These are phyloP conservation scores for Drosophila rhopaloa DNA, from an alignment of 1,140 invertebrate genomes.

Conservation along the genomic window DNA sequence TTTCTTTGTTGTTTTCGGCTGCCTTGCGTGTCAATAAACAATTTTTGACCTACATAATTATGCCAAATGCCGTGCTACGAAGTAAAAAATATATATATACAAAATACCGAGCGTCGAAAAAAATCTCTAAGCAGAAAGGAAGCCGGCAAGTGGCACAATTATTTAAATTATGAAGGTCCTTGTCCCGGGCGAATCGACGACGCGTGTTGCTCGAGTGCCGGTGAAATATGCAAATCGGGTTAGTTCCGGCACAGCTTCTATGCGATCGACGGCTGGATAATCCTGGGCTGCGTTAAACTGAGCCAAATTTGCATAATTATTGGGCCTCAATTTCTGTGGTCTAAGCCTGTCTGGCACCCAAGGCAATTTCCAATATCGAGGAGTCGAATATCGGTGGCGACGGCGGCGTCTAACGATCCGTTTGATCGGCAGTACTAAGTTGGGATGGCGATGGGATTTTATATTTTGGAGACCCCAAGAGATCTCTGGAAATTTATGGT, in stretches of 20 bases:
- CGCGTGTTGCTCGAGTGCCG: slow-evolving; percentile 76
- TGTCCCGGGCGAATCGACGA: slow-evolving; percentile 33
- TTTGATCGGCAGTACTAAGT: slow-evolving; percentile 64
- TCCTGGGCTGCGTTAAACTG: slow-evolving; percentile 55
- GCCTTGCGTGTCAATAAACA: slow-evolving; percentile 82
- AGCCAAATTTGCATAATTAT: slow-evolving; percentile 77
- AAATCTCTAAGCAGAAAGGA: slow-evolving; percentile 80
- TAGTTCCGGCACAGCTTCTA: slow-evolving; percentile 79
- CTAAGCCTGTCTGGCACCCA: slow-evolving; percentile 59
- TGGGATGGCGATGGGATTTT: slow-evolving; percentile 11
- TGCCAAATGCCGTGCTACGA: slow-evolving; percentile 75
- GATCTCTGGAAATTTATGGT: slow-evolving; percentile 62
- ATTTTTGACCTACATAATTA: slow-evolving; percentile 84
- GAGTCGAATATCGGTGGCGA: slow-evolving; percentile 35
- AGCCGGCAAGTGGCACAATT: slow-evolving; percentile 83
- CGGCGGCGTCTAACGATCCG: slow-evolving; percentile 75
- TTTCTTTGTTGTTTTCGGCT: slow-evolving; percentile 73
- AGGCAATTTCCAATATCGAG: slow-evolving; percentile 30
- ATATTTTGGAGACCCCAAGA: slow-evolving; percentile 8
- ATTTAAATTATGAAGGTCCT: slow-evolving; percentile 82
- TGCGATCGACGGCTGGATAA: slow-evolving; percentile 63
- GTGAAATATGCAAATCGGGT: slow-evolving; percentile 70
- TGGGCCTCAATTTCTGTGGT: slow-evolving; percentile 47
- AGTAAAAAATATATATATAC: slow-evolving; percentile 22
- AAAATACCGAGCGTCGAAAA: slow-evolving; percentile 10